A percentile compares a stretch with the other conserved stretches of the same genome.
Conservation (phyloP, 2,113 vertebrate species). For the Manacus vitellinus region DNA sequence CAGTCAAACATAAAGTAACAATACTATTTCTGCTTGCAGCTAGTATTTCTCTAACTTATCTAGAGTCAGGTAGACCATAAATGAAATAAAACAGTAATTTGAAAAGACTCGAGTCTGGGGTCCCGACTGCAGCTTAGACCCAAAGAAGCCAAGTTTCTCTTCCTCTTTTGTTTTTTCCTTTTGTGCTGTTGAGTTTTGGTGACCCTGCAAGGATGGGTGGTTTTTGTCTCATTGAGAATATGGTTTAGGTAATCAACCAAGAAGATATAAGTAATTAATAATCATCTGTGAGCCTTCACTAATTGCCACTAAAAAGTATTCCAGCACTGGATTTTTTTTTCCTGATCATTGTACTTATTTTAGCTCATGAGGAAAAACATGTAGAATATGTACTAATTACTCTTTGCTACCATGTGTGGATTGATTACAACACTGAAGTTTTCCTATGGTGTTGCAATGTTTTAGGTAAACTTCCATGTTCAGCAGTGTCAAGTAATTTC, state of each 20-base stretch:
- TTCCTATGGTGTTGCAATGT: not conserved
- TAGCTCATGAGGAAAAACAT: not conserved
- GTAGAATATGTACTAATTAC: not conserved
- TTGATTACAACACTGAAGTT: not conserved
- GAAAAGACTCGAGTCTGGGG: not conserved
- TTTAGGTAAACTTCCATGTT: not conserved
- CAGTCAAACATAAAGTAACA: not conserved
- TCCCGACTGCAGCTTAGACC: not conserved
- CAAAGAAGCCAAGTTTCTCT: not conserved
- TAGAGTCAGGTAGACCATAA: not conserved
- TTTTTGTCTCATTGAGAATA: not conserved
- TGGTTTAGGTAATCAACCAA: not conserved
- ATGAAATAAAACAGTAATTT: not conserved
- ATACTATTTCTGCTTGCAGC: not conserved
- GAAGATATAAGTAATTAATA: not conserved
- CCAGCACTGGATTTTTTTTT: not conserved
- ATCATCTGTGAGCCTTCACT: not conserved
- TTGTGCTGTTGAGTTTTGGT: not conserved
- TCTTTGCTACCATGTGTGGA: not conserved
- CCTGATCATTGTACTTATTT: not conserved
- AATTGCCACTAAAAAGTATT: not conserved
- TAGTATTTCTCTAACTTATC: not conserved
- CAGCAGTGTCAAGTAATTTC: not conserved
- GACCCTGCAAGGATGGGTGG: accelerated
- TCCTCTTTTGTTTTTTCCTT: not conserved